Evolutionary conservation across 2,797 vertebrate genomes (phyloP).

Genomic region (Galagoides demidoff): DNA sequence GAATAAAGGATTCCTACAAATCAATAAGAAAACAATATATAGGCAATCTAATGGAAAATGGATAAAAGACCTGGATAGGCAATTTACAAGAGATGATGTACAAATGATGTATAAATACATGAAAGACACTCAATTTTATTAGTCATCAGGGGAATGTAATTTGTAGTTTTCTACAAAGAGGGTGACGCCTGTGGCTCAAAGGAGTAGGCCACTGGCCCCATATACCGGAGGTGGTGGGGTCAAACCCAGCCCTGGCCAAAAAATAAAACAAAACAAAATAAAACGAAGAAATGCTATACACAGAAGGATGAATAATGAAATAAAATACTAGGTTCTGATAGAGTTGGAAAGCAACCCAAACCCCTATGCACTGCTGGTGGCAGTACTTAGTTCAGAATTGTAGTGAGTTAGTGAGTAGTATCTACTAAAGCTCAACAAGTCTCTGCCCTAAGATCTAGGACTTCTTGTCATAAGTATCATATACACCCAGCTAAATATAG

Average conservation of each 20-base stretch:
- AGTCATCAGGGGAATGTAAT: conserved; percentile 2
- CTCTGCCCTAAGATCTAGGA: not conserved
- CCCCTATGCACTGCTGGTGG: not conserved
- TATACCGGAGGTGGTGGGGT: no score
- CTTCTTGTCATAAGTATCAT: not conserved
- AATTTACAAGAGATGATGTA: not conserved
- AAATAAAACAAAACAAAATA: no score
- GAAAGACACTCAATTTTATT: not conserved
- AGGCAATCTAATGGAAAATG: not conserved
- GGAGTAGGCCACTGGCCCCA: no score
- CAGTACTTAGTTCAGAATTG: not conserved
- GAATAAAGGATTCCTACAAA: conserved; percentile 58
- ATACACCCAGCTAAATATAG: not conserved
- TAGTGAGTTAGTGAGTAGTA: not conserved
- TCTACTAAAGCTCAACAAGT: not conserved
- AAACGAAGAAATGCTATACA: not conserved
- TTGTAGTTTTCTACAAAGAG: no score
- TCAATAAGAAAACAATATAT: not conserved
- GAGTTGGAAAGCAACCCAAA: not conserved
- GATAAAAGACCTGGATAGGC: not conserved
- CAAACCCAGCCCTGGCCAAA: no score
- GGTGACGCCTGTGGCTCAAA: no score
- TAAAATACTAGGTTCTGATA: not conserved
- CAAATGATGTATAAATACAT: not conserved
- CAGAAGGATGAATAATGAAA: not conserved